phyloP scores from a whole-genome alignment of 2,797 vertebrate genomes.

The Microctenopoma lineatum region DNA sequence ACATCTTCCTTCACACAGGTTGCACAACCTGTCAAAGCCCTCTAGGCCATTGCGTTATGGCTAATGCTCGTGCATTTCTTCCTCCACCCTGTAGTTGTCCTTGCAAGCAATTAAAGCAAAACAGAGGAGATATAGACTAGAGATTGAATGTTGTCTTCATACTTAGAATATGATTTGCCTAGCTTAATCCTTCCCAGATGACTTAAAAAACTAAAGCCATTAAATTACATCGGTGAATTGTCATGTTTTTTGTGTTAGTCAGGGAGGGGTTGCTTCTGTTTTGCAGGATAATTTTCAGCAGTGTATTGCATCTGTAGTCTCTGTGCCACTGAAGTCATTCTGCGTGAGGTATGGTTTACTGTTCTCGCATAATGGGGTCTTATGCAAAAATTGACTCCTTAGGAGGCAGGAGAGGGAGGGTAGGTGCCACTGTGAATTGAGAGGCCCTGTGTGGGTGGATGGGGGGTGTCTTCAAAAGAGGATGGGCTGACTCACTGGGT shows the following conservation, averaged over 20 bases:
- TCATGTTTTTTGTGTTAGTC: constrained; percentile 31
- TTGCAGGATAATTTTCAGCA: constrained; percentile 24
- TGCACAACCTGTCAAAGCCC: constrained; percentile 26
- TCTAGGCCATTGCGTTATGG: not conserved
- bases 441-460: constrained; percentile 48
- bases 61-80: constrained; percentile 25
- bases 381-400: constrained; percentile 43
- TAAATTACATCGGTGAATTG: constrained; percentile 39
- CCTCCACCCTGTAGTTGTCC: constrained; percentile 27
- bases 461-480: constrained; percentile 59
- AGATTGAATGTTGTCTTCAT: constrained; percentile 40
- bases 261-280: constrained; percentile 21
- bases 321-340: constrained; percentile 20
- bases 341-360: constrained; percentile 32
- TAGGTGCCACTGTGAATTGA: constrained; percentile 47
- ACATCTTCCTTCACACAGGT: constrained; percentile 20
- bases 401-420: constrained; percentile 22
- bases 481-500: constrained; percentile 25
- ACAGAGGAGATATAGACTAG: constrained; percentile 20
- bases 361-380: constrained; percentile 29
- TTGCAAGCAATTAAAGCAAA: constrained; percentile 52
- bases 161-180: constrained; percentile 49
- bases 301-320: constrained; percentile 26
- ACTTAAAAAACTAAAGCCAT: constrained; percentile 35
- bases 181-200: constrained; percentile 63